Base-by-base conservation (phyloP, 2,113 vertebrate genomes). In the Istiophorus platypterus region DNA sequence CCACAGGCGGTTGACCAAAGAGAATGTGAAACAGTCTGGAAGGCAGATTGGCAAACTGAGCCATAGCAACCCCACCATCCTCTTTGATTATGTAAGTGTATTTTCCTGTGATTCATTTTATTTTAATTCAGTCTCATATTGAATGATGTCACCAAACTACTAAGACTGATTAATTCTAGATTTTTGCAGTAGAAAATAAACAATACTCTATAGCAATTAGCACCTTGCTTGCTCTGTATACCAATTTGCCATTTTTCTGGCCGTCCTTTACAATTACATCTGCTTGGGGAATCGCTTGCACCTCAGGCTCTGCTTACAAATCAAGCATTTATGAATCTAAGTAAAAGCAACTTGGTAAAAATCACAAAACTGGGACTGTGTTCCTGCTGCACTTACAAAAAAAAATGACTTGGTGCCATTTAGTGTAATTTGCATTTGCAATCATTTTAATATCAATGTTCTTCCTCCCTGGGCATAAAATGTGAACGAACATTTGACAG, bases 21-120 rank as follows among this genome's bases (percentile, higher is more conserved):
- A 99, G 95, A 99, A 99, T 87, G 97, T 99, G 91, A 99, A 99
- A 94, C 98, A 98, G 72, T 99, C 98, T 88, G 98, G 98, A 95
- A 96, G 98, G 93, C 98, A 99, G 92, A 99, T 99, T 91, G 98
- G 98, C 89, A 99, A 99, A 70, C 95, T 99, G 91, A 99, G 98
- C 95, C 98, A 99, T 94, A 99, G 97, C 95, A 99, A 99, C 93
- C 98, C 98, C 93, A 99, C 98, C 47, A 99, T 99, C 95, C 96
- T 99, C 86, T 99, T 99, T 96, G 98, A 99, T 95, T 99, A 99
- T 92, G 98, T 99, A 96, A 84, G 98, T 96, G 24, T 17, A 17
- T 59, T 69, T 76, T 75, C 9, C 20, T 68, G 5, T 20, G 5
- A 34, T 82, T 20, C 51, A 20, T 57, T 83, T 71, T 27, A 62